phyloP scores from a whole-genome alignment of 1,140 invertebrate species.

The Cotesia chilonis region DNA sequence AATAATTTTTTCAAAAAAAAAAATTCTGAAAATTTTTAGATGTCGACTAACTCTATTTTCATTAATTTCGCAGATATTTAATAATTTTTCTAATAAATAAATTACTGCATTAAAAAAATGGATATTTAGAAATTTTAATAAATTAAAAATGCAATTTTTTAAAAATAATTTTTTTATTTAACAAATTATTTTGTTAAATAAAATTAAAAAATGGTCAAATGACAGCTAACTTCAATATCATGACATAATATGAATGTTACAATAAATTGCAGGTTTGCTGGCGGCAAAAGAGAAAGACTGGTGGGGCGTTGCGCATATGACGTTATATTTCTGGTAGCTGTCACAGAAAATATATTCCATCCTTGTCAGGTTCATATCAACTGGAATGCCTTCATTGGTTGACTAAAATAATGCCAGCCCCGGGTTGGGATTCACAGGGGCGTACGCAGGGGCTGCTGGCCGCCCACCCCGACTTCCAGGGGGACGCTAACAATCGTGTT shows the following conservation, averaged over 20 bases:
- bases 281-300: not conserved
- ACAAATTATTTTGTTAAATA: too few species aligned
- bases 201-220: too few species aligned
- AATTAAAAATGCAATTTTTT: too few species aligned
- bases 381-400: not conserved
- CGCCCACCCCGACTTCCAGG: slow-evolving; percentile 51
- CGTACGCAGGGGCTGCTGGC: slow-evolving; percentile 47
- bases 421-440: slow-evolving; percentile 26
- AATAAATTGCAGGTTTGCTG: slow-evolving; percentile 7
- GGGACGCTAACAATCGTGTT: slow-evolving; percentile 10
- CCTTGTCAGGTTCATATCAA: not conserved
- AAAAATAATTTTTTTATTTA: too few species aligned
- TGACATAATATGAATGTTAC: slow-evolving; percentile 7
- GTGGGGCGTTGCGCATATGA: slow-evolving; percentile 34
- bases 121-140: too few species aligned
- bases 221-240: too few species aligned
- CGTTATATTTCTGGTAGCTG: slow-evolving; percentile 13
- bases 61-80: too few species aligned
- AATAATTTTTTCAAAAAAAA: too few species aligned
- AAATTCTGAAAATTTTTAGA: too few species aligned
- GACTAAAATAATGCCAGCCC: slow-evolving; percentile 10
- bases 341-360: not conserved
- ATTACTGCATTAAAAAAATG: too few species aligned
- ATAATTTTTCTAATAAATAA: too few species aligned
- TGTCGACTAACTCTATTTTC: too few species aligned